phyloP scores from a whole-genome alignment of 1,140 invertebrate species.

The Zophobas morio region DNA sequence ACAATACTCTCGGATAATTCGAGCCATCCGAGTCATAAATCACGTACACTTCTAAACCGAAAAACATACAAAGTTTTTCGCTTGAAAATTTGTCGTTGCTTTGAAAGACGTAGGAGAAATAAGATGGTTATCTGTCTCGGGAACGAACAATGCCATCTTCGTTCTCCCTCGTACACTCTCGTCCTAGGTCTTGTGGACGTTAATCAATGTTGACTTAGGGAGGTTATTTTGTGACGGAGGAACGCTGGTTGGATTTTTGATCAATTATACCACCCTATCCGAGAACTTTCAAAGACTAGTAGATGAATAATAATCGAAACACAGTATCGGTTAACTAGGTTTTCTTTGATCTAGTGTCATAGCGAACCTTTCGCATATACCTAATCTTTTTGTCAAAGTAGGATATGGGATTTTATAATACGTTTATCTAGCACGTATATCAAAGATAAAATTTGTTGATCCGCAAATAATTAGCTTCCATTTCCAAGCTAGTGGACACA shows the following conservation, averaged over 20 bases:
- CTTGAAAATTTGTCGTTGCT: neutral
- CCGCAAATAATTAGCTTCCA: too few relatives aligned
- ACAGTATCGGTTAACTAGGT: too few relatives aligned
- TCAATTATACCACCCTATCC: constrained; percentile 6
- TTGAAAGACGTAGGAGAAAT: constrained; percentile 5
- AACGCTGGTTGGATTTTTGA: constrained; percentile 30
- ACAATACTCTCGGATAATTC: too few relatives aligned
- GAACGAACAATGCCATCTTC: neutral
- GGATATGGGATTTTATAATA: too few relatives aligned
- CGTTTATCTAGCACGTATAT: too few relatives aligned
- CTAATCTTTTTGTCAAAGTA: too few relatives aligned
- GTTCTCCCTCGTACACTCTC: constrained; percentile 11
- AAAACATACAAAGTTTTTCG: neutral
- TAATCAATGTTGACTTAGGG: constrained; percentile 38
- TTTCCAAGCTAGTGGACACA: too few relatives aligned
- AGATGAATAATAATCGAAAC: too few relatives aligned
- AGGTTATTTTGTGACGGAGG: constrained; percentile 23
- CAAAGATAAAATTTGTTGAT: too few relatives aligned
- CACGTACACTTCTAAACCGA: neutral
- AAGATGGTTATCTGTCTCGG: constrained; percentile 31
- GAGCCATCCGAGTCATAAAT: neutral
- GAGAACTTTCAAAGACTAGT: too few relatives aligned
- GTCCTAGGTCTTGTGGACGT: constrained; percentile 3
- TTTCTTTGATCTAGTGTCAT: too few relatives aligned
- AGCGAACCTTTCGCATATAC: too few relatives aligned